Base-by-base conservation (phyloP, 2,797 vertebrate genomes). In the Myotis vivesi region DNA sequence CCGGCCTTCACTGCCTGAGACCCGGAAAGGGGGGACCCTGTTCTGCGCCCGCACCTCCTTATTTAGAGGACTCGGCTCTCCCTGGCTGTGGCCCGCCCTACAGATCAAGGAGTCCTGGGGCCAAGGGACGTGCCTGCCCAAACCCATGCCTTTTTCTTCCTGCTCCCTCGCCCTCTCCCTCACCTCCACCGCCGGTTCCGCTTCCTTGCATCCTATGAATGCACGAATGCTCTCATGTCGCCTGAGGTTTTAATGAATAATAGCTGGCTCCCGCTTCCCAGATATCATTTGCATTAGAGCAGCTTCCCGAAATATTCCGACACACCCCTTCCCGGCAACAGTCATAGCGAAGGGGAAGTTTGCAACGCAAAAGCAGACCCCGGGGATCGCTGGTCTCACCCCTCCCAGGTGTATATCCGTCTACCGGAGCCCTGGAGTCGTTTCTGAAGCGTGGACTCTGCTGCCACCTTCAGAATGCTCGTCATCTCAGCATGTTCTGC, bases 191-290 rank as follows among this genome's bases (percentile, higher is more conserved):
- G 6, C 17, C 16, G 22, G n/a, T 38, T 81, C 55, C 38, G 3
- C 62, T 72, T 80, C 76, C 38, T 38, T 22, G 75, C 16, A 4
- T 19, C 91, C 75, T 16, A 30, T 53, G 2, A 46, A 75, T 20
- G 68, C 72, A 5, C 10, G 1, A 20, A n/a, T 30, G 76, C 36
- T 91, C 53, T 91, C 87, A 22, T 68, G 84, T 57, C 64, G 59
- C 75, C 86, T 49, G 46, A 44, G 71, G 88, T 82, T 83, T 87
- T 68, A 69, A 96, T 87, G 91, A 95, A 77, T 71, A 94, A 77
- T 6, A 73, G 33, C 13, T 4, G 68, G 25, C 68, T 81, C 28
- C 75, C 6, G 10, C 71, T 93, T 96, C 92, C 95, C 95, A 81
- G 44, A 89, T 73, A 77, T 69, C 36, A 79, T 81, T 91, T 94